Evolutionary conservation across 2,888 invertebrate species (phyloP).

Genomic region (Priocnemis perturbator): DNA sequence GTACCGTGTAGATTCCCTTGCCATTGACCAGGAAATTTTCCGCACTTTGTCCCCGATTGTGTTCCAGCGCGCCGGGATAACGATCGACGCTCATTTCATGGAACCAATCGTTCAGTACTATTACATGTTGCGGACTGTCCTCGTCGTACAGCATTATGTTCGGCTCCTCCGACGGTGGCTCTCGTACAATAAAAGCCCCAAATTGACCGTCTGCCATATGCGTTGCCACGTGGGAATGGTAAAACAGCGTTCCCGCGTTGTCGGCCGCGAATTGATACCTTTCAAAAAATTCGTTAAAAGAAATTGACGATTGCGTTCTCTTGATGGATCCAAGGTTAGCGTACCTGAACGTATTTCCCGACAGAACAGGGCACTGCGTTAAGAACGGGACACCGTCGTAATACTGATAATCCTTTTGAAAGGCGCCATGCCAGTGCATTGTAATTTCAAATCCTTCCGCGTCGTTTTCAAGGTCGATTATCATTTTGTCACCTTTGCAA

Average conservation of each 20-base stretch:
- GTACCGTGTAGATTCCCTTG: constrained; percentile 47
- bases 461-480: constrained; percentile 90
- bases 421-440: constrained; percentile 95
- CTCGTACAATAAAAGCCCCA: constrained; percentile 79
- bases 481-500: constrained; percentile 90
- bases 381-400: constrained; percentile 93
- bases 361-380: constrained; percentile 91
- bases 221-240: constrained; percentile 72
- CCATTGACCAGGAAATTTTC: constrained; percentile 71
- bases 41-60: constrained; percentile 72
- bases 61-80: constrained; percentile 73
- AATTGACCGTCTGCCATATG: constrained; percentile 80
- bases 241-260: constrained; percentile 73
- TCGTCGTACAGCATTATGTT: constrained; percentile 70
- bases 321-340: neutral
- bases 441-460: constrained; percentile 91
- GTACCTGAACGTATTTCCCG: constrained; percentile 90
- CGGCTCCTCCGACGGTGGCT: constrained; percentile 74
- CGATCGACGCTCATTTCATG: constrained; percentile 67
- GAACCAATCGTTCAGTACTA: constrained; percentile 78
- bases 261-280: constrained; percentile 61
- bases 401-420: constrained; percentile 88
- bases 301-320: no score
- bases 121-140: constrained; percentile 77
- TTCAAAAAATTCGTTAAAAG: no score